These are phyloP conservation scores for Dolichotis patagonum DNA, from an alignment of 2,113 vertebrate species.

Conservation along the genomic window DNA sequence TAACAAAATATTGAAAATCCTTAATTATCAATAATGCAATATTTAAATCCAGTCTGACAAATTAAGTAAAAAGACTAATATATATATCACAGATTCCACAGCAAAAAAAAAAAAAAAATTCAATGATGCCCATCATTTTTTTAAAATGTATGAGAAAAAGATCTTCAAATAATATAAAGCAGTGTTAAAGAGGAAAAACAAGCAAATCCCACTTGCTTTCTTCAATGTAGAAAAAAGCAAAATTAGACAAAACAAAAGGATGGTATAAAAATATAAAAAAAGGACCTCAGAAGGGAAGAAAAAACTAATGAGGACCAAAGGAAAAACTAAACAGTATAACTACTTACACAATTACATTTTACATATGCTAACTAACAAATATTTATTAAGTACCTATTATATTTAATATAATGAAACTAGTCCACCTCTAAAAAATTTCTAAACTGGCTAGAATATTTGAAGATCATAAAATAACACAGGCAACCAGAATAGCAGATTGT, in stretches of 20 bases:
- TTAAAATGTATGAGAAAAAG: neutral
- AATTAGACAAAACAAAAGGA: constrained; percentile 21
- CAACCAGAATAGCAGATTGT: neutral
- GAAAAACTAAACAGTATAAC: neutral
- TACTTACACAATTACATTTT: neutral
- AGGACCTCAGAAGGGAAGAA: neutral
- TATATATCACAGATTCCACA: constrained; percentile 10
- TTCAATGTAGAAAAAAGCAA: neutral
- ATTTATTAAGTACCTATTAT: neutral
- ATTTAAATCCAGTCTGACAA: constrained; percentile 15
- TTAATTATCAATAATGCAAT: neutral
- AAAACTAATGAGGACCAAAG: constrained; percentile 39
- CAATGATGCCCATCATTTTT: neutral
- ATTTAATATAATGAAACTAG: neutral
- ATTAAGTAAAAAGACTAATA: constrained; percentile 6
- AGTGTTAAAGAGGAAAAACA: constrained; percentile 37
- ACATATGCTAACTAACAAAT: neutral
- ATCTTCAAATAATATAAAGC: neutral
- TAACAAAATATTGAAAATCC: neutral
- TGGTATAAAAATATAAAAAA: constrained; percentile 10
- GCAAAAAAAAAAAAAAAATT: constrained; percentile 54
- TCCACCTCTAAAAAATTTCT: neutral
- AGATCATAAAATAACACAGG: neutral
- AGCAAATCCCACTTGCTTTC: neutral
- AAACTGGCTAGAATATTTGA: neutral